These are phyloP conservation scores for Masnerella sp. DNA, from an alignment of 2,888 invertebrate species.

Conservation along the genomic window DNA sequence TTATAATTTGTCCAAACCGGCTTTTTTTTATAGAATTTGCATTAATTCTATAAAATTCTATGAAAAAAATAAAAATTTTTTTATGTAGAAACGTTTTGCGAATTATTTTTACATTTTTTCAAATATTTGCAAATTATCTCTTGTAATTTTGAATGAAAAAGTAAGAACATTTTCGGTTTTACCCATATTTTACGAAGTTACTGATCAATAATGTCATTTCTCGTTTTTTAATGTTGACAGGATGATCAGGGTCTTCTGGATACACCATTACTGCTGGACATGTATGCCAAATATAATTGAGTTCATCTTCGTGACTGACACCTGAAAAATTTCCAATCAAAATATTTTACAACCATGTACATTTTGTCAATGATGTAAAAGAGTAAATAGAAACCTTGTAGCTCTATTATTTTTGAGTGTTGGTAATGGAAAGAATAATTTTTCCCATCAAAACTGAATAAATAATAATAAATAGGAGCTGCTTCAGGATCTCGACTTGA, in stretches of 20 bases:
- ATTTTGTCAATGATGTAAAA: too few relatives aligned
- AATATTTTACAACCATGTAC: too few relatives aligned
- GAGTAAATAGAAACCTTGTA: constrained; percentile 29
- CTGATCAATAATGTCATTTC: constrained; percentile 26
- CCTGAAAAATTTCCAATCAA: too few relatives aligned
- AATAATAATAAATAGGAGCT: constrained; percentile 41
- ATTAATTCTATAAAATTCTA: too few relatives aligned
- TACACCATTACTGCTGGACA: constrained; percentile 19
- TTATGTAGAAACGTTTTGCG: too few relatives aligned
- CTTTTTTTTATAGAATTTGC: too few relatives aligned
- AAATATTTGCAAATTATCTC: neutral
- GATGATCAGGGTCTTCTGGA: constrained; percentile 37
- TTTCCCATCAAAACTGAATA: constrained; percentile 31
- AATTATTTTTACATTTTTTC: too few relatives aligned
- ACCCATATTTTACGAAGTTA: constrained; percentile 31
- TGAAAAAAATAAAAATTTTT: too few relatives aligned
- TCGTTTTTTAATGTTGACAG: constrained; percentile 33
- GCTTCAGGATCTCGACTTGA: neutral
- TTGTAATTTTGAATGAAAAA: neutral
- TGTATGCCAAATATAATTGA: neutral
- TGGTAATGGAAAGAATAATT: constrained; percentile 46
- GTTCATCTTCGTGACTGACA: constrained; percentile 7
- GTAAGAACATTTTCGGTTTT: neutral
- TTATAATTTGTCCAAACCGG: too few relatives aligned
- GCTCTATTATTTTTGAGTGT: constrained; percentile 10